Evolutionary conservation across 2,888 invertebrate species (phyloP).

Genomic region (Ctenicera cuprea): DNA sequence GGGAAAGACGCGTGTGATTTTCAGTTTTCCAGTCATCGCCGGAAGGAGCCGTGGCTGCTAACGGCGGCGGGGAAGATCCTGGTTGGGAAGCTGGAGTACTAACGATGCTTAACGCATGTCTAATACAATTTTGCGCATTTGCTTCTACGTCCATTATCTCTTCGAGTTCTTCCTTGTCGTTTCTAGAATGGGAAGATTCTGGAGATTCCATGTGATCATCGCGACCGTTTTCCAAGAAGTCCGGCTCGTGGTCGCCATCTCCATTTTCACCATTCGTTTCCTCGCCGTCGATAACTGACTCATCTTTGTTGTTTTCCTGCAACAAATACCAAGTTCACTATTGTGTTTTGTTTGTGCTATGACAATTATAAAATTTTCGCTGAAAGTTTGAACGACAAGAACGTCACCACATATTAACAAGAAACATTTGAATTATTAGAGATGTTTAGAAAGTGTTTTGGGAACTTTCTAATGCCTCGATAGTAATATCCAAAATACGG

Average conservation of each 20-base stretch:
- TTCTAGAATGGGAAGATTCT: constrained; percentile 74
- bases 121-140: constrained; percentile 74
- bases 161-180: constrained; percentile 75
- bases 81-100: constrained; percentile 70
- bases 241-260: constrained; percentile 70
- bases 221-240: constrained; percentile 73
- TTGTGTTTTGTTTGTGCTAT: too few species aligned
- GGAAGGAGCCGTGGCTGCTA: constrained; percentile 68
- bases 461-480: too few species aligned
- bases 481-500: too few species aligned
- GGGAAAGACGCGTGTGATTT: constrained; percentile 67
- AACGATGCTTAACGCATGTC: constrained; percentile 76
- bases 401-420: too few species aligned
- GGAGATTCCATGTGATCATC: constrained; percentile 73
- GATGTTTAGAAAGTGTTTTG: too few species aligned
- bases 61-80: constrained; percentile 68
- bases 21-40: constrained; percentile 69
- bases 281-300: constrained; percentile 61
- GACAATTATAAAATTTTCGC: too few species aligned
- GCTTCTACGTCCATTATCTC: constrained; percentile 74
- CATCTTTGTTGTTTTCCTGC: constrained; percentile 66
- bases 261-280: constrained; percentile 66
- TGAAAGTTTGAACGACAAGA: too few species aligned
- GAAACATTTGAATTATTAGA: too few species aligned
- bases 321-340: constrained; percentile 51